A percentile compares a stretch with the other conserved stretches of the same genome.
Evolutionary conservation across 2,888 invertebrate genomes (phyloP).

Genomic region (Acrocera orbiculus): DNA sequence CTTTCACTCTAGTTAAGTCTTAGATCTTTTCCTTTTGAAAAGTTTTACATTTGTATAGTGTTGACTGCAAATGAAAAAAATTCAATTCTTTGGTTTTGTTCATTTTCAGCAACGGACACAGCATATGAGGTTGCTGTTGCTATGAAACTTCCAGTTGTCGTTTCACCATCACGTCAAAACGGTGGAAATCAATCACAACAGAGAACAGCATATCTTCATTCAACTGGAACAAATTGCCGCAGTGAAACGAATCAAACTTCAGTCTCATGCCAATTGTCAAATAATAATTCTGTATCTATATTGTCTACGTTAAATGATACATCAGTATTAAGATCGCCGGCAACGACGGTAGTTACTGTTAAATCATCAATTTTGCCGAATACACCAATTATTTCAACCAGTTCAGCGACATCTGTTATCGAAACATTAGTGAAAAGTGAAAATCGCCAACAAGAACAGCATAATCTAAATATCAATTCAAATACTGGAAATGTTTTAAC

Average conservation of each 20-base stretch:
- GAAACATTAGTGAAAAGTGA: conserved; percentile 4
- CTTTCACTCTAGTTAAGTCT: too few species aligned
- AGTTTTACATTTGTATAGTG: too few species aligned
- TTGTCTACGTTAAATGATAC: not conserved
- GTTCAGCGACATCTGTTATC: conserved; percentile 7
- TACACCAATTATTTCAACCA: not conserved
- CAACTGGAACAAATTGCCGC: too few species aligned
- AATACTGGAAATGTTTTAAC: conserved; percentile 3
- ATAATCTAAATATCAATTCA: conserved; percentile 2
- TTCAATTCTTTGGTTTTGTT: conserved; percentile 6
- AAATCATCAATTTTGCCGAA: conserved; percentile 2
- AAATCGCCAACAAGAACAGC: conserved; percentile 1
- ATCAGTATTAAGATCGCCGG: conserved; percentile 8
- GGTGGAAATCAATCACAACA: conserved; percentile 7
- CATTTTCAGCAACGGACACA: conserved; percentile 10
- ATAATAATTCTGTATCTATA: not conserved
- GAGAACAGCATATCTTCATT: too few species aligned
- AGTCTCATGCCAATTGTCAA: not conserved
- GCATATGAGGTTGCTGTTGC: conserved; percentile 13
- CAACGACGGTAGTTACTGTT: conserved; percentile 13
- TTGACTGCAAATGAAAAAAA: too few species aligned
- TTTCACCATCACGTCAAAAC: conserved; percentile 12
- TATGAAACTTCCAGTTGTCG: conserved; percentile 14
- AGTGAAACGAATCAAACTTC: not conserved
- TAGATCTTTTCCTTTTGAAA: too few species aligned